phyloP scores from a whole-genome alignment of 2,113 vertebrate species.

The Sturnus vulgaris region DNA sequence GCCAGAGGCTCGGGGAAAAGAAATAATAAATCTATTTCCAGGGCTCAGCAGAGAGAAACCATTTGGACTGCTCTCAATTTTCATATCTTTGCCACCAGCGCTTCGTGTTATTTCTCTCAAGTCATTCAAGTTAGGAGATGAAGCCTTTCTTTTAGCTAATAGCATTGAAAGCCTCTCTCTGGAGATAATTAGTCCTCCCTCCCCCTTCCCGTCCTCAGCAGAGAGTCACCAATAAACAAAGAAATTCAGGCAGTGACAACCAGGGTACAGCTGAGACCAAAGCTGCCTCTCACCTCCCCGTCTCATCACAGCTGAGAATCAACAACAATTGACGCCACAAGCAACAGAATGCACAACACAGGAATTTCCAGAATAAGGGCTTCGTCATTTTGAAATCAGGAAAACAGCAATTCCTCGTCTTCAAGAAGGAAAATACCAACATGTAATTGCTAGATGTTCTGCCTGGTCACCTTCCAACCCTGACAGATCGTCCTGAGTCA shows the following conservation, averaged over 20 bases:
- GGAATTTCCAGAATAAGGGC: neutral
- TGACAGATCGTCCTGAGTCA: neutral
- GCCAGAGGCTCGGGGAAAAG: neutral
- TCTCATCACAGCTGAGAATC: neutral
- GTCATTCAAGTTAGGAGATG: neutral
- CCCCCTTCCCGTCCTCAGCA: neutral
- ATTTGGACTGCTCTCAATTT: neutral
- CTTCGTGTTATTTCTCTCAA: neutral
- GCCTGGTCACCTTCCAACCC: neutral
- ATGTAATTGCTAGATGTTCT: neutral
- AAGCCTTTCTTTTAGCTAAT: neutral
- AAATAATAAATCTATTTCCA: neutral
- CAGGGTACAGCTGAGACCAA: neutral
- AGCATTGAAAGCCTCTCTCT: neutral
- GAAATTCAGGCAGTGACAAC: slow-evolving; percentile 3
- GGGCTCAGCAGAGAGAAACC: neutral
- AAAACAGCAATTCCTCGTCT: neutral
- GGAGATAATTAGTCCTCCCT: neutral
- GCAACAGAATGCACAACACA: neutral
- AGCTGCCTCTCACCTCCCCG: neutral
- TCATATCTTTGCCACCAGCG: neutral
- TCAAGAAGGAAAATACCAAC: neutral
- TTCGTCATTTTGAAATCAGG: neutral
- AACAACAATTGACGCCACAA: neutral
- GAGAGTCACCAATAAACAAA: neutral